Base-by-base conservation (phyloP, 2,888 invertebrate species). In the Busseola fusca region DNA sequence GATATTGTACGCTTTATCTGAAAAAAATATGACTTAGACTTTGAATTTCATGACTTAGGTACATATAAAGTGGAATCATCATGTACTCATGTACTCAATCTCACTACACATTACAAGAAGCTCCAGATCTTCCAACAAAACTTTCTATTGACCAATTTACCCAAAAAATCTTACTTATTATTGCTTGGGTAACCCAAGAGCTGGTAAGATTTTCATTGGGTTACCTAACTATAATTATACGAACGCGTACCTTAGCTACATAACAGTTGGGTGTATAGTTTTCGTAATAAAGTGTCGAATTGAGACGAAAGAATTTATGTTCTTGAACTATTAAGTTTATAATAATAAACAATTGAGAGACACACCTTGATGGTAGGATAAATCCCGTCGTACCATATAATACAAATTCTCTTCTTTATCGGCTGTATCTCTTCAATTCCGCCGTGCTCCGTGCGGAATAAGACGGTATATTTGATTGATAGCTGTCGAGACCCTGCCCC, bases 381-480 rank as follows among this genome's bases (percentile, higher is more conserved):
- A 78, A 95, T 94, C 7, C 95, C 95, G 72, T 95, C 95, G 69
- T 95, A 95, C 94, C 94, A 95, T 66, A 95, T 76, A n/a, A 76
- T 90, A 75, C 92, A 93, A 73, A 95, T 93, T 0, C 87, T 91
- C 75, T 91, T 93, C n/a, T 59, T 84, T 3, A 93, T 84, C 0
- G 95, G 94, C 69, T 93, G 93, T 81, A 94, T 92, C 80, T 95
- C 94, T 71, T 91, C 91, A 5, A 95, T 83, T 69, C 93, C 93
- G 14, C 92, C 93, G 54, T 85, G 87, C 75, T 94, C 94, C 3
- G 92, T 93, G 10, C 94, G 91, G 75, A 87, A 95, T 5, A 95
- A 81, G 1, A 95, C 91, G 0, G 91, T 92, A 73, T 94, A 95
- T 63, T 90, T 93, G 40, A 95, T 86, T 59, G 89, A 84, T 12